Evolutionary conservation across 2,888 invertebrate genomes (phyloP), one percentile per base, ranked within the genome.

Genomic region (Drosophila pseudotakahashii): DNA sequence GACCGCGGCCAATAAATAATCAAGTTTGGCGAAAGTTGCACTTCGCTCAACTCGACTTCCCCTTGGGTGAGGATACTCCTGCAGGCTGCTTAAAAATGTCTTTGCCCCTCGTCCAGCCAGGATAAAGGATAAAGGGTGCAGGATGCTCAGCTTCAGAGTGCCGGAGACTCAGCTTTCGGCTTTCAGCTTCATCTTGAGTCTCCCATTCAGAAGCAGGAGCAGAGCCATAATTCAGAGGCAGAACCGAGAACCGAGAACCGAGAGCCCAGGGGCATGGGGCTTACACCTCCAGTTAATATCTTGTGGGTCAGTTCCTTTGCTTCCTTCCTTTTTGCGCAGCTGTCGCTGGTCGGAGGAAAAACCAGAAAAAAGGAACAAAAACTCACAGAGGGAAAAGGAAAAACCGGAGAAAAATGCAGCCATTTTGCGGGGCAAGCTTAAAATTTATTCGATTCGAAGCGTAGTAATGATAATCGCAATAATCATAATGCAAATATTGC

Each of bases 401-500:
- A 23, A 34, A 26, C 3, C 34, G 61, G 9, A 44, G 19, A 16
- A 19, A 34, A 59, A 11, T 59, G 58, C 19, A 30, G 51, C 58
- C 58, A 30, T 45, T 39, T 37, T 34, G 36, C 26, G 34, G 55
- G 64, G 36, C 62, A 39, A 52, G 51, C 44, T 62, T 23, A 19
- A 34, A 64, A 72, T 73, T 64, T 73, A 72, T 66, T 52, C 47
- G 48, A 58, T 58, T 53, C 57, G 45, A 73, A 47, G 54, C 23
- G 45, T 52, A 63, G 64, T 73, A 63, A 73, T 64, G 64, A 71
- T 72, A 72, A 70, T 70, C 73, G 62, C 66, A 64, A 72, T 72
- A 71, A 71, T 57, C 66, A 66, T 55, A 72, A 72, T 66, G 57
- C 74, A 72, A 72, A 73, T 72, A 72, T 72, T 73, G 52, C 57